These are phyloP conservation scores for Phoxinus dragarum DNA, from an alignment of 2,797 vertebrate genomes.

Conservation along the genomic window DNA sequence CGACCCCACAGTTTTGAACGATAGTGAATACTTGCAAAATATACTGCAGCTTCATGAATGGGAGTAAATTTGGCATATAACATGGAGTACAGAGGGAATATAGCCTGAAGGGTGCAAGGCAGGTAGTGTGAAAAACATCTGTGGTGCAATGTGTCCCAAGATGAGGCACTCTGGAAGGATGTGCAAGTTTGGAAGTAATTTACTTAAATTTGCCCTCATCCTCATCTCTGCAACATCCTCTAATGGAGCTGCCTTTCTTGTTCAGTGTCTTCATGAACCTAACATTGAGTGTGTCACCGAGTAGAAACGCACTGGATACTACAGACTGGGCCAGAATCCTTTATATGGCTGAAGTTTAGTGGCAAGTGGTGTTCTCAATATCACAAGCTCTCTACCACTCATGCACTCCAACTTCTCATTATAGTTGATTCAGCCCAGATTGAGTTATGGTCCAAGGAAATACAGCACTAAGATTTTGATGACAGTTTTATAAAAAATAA, in stretches of 20 bases:
- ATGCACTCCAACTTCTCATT: background rate
- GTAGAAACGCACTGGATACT: background rate
- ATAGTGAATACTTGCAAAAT: background rate
- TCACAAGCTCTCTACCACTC: background rate
- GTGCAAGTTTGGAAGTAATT: background rate
- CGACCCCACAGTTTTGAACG: background rate
- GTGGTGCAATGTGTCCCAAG: background rate
- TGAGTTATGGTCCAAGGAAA: background rate
- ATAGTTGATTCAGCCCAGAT: background rate
- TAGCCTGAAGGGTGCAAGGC: background rate
- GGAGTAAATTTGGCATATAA: background rate
- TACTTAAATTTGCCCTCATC: conserved; percentile 9
- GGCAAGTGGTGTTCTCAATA: background rate
- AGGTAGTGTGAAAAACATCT: background rate
- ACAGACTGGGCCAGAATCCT: background rate
- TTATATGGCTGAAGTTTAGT: background rate
- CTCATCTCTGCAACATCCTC: background rate
- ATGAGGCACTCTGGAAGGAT: conserved; percentile 15
- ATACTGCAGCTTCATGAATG: background rate
- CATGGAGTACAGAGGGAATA: background rate
- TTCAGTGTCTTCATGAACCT: background rate
- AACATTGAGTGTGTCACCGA: background rate
- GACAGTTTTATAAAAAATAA: background rate
- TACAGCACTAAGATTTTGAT: background rate
- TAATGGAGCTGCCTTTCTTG: conserved; percentile 20